Evolutionary conservation across 2,797 vertebrate genomes (phyloP), one percentile per base, ranked within the genome.

Genomic region (Mionectes olivaceus): DNA sequence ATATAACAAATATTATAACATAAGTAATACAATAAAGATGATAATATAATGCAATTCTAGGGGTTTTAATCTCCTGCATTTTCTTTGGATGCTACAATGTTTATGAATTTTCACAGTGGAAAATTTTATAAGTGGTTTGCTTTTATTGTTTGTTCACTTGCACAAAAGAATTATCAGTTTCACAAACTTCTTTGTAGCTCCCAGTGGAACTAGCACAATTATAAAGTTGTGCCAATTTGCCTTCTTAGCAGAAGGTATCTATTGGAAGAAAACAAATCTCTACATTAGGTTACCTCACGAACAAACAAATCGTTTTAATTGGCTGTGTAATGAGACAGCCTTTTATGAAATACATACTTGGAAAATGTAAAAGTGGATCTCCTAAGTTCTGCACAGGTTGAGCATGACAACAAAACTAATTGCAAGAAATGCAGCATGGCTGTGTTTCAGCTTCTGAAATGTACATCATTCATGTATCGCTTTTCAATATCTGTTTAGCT

Each of bases 201-300:
- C 86, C 96, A 87, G 81, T 70, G 91, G 96, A 97, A 95, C 83
- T 39, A 94, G 91, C 87, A 96, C 96, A 98, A 98, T 98, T 98
- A 98, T 95, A 97, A 98, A 97, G 95, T 97, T 98, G 95, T 94
- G 94, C 95, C 97, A 96, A 97, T 98, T 97, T 97, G 95, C 89
- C 91, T 97, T 96, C 86, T 97, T 94, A 81, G 93, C 90, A 95
- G 91, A 97, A 98, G 97, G 87, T 93, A 90, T 88, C 92, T 96
- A 89, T 91, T 95, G 88, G 90, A 97, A 97, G 93, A 93, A 97
- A 96, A 97, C 96, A 96, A 97, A 97, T 94, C 92, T 93, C 96
- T 95, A 71, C 84, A 92, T 98, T 96, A 92, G 91, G 92, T 95
- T 97, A 86, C 89, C 94, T 94, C 87, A 90, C 89, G 87, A 98